Conservation (phyloP, 2,113 vertebrate genomes). For the Pedetes capensis region DNA sequence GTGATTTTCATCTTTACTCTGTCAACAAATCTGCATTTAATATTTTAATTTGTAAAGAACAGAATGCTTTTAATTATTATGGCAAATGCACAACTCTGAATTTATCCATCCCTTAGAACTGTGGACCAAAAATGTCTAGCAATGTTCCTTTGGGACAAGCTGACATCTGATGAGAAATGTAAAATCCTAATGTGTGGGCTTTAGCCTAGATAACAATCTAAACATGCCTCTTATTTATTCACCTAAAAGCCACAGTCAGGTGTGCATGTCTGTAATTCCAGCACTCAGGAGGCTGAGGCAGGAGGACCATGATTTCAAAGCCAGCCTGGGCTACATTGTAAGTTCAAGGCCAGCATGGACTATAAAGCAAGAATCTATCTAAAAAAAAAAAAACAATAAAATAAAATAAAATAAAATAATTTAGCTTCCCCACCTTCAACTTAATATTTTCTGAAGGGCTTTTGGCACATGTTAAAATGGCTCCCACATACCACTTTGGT, state of each 20-base stretch:
- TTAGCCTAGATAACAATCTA: not conserved
- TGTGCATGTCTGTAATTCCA: no score
- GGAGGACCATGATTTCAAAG: no score
- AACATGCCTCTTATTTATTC: not conserved
- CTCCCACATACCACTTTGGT: not conserved
- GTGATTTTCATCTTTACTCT: not conserved
- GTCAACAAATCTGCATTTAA: not conserved
- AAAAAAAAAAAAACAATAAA: no score
- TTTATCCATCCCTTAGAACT: not conserved
- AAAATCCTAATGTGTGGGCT: not conserved
- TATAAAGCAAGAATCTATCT: no score
- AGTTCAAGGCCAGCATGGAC: no score
- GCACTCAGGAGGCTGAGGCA: no score
- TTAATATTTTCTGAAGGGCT: not conserved
- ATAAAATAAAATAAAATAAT: no score
- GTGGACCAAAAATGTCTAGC: rapidly evolving
- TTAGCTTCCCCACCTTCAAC: not conserved
- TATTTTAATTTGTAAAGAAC: not conserved
- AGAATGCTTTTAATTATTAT: not conserved
- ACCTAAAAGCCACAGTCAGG: no score
- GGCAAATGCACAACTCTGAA: not conserved
- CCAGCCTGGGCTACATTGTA: no score
- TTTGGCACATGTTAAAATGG: not conserved
- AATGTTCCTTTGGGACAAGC: not conserved
- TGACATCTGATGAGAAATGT: not conserved